Evolutionary conservation across 2,797 vertebrate genomes (phyloP).

Genomic region (Urocyon cinereoargenteus): DNA sequence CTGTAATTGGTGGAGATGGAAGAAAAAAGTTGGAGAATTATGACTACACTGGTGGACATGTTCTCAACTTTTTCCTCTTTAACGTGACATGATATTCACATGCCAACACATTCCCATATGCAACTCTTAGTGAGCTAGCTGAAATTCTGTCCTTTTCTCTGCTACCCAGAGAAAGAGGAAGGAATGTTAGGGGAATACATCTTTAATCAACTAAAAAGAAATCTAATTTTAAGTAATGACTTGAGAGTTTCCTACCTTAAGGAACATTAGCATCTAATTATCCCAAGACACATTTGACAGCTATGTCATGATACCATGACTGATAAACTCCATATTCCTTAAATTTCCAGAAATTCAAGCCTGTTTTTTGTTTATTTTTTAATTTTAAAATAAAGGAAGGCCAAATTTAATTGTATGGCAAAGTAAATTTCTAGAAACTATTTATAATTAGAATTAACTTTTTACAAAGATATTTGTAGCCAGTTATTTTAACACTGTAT

Average conservation of each 20-base stretch:
- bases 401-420: constrained; percentile 37
- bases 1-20: not conserved
- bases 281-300: not conserved
- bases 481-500: not conserved
- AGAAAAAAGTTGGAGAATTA: constrained; percentile 5
- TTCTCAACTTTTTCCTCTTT: constrained; percentile 40
- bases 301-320: not conserved
- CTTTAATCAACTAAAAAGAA: not conserved
- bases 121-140: not conserved
- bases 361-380: not conserved
- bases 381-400: constrained; percentile 48
- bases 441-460: constrained; percentile 45
- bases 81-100: not conserved
- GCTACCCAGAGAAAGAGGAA: not conserved
- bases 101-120: not conserved
- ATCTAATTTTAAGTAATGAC: not conserved
- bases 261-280: constrained; percentile 28
- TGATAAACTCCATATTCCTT: constrained; percentile 16
- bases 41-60: not conserved
- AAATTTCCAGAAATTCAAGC: constrained; percentile 38
- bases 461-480: constrained; percentile 13
- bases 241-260: constrained; percentile 43
- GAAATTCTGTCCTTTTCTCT: not conserved
- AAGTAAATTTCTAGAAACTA: constrained; percentile 26
- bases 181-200: not conserved